Evolutionary conservation across 2,888 invertebrate species (phyloP).

Genomic region (Mesochorus sp.): DNA sequence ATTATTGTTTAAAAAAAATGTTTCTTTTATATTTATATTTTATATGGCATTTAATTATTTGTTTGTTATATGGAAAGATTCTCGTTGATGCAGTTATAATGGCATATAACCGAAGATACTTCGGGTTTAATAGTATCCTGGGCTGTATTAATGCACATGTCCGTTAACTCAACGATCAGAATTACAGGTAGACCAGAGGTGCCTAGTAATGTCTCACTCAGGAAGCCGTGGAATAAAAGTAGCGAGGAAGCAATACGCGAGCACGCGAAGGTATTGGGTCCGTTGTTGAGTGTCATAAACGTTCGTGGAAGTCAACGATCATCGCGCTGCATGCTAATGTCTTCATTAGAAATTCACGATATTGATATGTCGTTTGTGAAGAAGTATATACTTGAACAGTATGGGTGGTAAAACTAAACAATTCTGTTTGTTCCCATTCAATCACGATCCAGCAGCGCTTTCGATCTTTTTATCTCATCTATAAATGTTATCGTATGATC

Average conservation of each 20-base stretch:
- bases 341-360: slow-evolving; percentile 74
- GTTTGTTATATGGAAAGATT: neutral
- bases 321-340: slow-evolving; percentile 75
- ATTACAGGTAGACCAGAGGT: slow-evolving; percentile 38
- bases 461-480: neutral
- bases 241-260: slow-evolving; percentile 47
- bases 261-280: slow-evolving; percentile 70
- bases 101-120: neutral
- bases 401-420: slow-evolving; percentile 59
- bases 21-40: too few species aligned
- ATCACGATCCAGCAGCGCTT: neutral
- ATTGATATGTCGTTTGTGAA: slow-evolving; percentile 44
- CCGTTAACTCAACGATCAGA: slow-evolving; percentile 42
- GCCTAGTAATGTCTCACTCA: slow-evolving; percentile 60
- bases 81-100: slow-evolving; percentile 12
- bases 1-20: too few species aligned
- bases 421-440: slow-evolving; percentile 26
- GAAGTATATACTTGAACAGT: slow-evolving; percentile 56
- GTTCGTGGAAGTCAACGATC: slow-evolving; percentile 71
- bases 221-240: slow-evolving; percentile 44
- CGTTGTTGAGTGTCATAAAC: slow-evolving; percentile 74
- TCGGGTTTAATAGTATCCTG: slow-evolving; percentile 16
- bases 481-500: too few species aligned
- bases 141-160: slow-evolving; percentile 47
- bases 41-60: neutral